Base-by-base conservation (phyloP, 1,140 invertebrate species). In the Oryzaephilus surinamensis region DNA sequence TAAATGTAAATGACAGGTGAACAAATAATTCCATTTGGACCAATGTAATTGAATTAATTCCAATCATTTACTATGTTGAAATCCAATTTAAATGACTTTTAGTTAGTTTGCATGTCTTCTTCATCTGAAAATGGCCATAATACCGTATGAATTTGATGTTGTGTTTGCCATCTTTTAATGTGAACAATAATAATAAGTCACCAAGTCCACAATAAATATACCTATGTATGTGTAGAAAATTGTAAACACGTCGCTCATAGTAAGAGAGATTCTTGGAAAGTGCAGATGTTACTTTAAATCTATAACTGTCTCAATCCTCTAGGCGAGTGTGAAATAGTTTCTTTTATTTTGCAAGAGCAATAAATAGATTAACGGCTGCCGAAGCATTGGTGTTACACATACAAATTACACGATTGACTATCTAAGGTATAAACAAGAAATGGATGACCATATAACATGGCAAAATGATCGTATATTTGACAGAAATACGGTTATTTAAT, bases 301-400 rank as follows among this genome's bases (percentile, higher is more conserved):
- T 32, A 49, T 43, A 52, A 52, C 46, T 50, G 43, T 51, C 51
- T 53, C 51, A 51, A 53, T 53, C 46, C 43, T 48, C 41, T 28
- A 49, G 46, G 41, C 46, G 43, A 50, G 47, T 52, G 52, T 50
- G 50, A 54, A 54, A 51, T 52, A 50, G 44, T 51, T 49, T 54
- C 41, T 48, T 48, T 46, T 39, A 51, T 49, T 51, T 43, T 43
- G 40, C 35, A 24, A 41, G 27, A 46, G 38, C 43, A 40, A 45
- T 38, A 46, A 46, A 39, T 49, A 49, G 42, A 52, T 50, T 44
- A 50, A 48, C 43, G 30, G 43, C 46, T 33, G 38, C 37, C 24
- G 32, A 33, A 35, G 20, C 26, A 26, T 31, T 21, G 32, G 48
- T 44, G 53, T 46, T 52, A 48, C 51, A 51, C 53, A 55, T 55